Base-by-base conservation (phyloP, 2,888 invertebrate genomes). In the Philaethria dido region DNA sequence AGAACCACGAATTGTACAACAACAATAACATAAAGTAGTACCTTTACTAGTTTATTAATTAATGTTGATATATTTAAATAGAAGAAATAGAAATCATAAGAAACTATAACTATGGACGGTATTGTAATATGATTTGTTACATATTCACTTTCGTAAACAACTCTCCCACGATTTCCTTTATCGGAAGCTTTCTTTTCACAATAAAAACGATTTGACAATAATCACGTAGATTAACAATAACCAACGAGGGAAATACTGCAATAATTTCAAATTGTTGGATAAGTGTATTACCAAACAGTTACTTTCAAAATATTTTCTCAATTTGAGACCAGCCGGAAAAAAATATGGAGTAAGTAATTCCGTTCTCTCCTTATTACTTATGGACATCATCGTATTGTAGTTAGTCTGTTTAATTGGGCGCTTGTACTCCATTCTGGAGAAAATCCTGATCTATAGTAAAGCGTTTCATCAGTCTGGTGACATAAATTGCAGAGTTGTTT, bases 161-260 rank as follows among this genome's bases (percentile, higher is more conserved):
- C 77, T 78, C 81, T 92, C 91, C 87, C 91, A 92, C 91, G 91
- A 89, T 91, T 89, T 89, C 86, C 86, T 86, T 81, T 82, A 88
- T 88, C 80, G 81, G 77, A 82, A 77, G 87, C 88, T 88, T 89
- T 90, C 90, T 85, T 86, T 82, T 78, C 72, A 74, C 82, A 84
- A 87, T 87, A 87, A 87, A 80, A 87, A 84, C 80, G 79, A 82
- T 86, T 81, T 80, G 80, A 80, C 82, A 80, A 82, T 85, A 83
- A 87, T 81, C 74, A 79, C 75, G 79, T 77, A 79, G 66, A 48
- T 48, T 44, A 62, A 55, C 50, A 62, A 67, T 76, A 72, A 68
- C n/a, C 29, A 14, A n/a, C 66, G 63, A 69, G 62, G 54, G 60
- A 64, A 47, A 66, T 66, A 45, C 45, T 45, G 60, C 52, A 65